Conservation (phyloP, 2,888 invertebrate genomes). For the Limenitis camilla region DNA sequence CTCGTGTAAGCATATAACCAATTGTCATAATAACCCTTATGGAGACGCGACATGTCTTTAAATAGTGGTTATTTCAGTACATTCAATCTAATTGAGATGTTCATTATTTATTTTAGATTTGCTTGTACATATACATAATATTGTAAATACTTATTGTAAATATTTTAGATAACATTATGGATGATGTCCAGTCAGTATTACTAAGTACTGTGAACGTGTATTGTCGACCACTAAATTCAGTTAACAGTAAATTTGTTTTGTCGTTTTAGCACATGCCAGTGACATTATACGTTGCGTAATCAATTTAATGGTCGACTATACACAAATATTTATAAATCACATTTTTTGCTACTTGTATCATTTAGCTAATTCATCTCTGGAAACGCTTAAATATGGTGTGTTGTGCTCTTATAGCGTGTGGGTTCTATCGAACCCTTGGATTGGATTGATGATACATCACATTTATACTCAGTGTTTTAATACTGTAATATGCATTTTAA, state of each 20-base stretch:
- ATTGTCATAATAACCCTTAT: conserved; percentile 19
- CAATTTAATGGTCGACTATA: too few relatives aligned
- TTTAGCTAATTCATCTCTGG: conserved; percentile 16
- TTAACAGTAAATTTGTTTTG: too few relatives aligned
- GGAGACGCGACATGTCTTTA: conserved; percentile 49
- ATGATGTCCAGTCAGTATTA: conserved; percentile 62
- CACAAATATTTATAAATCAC: conserved; percentile 16
- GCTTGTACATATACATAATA: conserved; percentile 50
- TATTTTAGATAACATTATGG: conserved; percentile 44
- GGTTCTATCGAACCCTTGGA: conserved; percentile 20
- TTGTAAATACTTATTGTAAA: conserved; percentile 66
- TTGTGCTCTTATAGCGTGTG: conserved; percentile 14
- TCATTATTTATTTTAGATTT: conserved; percentile 68
- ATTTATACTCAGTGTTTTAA: conserved; percentile 27
- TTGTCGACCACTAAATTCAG: too few relatives aligned
- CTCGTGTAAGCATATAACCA: conserved; percentile 4
- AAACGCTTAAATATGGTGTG: conserved; percentile 13
- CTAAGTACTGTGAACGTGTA: conserved; percentile 42
- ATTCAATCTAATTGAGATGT: conserved; percentile 70
- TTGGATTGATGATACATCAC: conserved; percentile 22
- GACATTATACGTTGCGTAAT: too few relatives aligned
- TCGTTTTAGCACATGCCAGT: too few relatives aligned
- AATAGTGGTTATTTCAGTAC: conserved; percentile 50
- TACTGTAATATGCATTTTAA: conserved; percentile 21
- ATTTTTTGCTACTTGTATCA: conserved; percentile 15